A percentile compares a stretch with the other conserved stretches of the same genome.
Evolutionary conservation across 2,888 invertebrate genomes (phyloP).

Genomic region (Epiblema foenella): DNA sequence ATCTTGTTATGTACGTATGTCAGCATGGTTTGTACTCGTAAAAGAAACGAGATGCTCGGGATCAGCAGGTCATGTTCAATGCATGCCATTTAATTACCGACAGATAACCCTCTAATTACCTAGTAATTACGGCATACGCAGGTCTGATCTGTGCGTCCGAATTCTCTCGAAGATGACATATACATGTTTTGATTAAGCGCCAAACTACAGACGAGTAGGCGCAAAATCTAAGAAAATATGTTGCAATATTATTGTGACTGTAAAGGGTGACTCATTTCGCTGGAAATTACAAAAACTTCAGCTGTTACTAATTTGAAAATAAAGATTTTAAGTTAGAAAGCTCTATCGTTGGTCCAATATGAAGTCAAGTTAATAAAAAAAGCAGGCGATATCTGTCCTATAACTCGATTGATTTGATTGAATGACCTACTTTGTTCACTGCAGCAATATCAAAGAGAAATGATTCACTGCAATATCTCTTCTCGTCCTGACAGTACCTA

Average conservation of each 20-base stretch:
- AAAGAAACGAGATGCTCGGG: constrained; percentile 1
- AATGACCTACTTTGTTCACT: constrained; percentile 17
- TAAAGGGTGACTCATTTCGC: constrained; percentile 7
- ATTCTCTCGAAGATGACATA: constrained; percentile 10
- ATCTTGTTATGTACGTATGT: neutral
- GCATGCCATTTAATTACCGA: constrained; percentile 17
- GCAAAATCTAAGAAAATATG: neutral
- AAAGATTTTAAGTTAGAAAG: too few relatives aligned
- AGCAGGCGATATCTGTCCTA: neutral
- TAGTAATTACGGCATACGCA: neutral
- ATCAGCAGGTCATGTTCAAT: constrained; percentile 8
- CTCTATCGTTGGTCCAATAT: neutral
- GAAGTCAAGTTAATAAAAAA: neutral
- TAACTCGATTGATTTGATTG: neutral
- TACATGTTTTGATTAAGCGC: constrained; percentile 7
- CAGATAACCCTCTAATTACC: constrained; percentile 27
- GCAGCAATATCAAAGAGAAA: constrained; percentile 48
- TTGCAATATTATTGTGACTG: neutral
- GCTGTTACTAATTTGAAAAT: neutral
- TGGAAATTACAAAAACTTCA: neutral
- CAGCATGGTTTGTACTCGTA: constrained; percentile 13
- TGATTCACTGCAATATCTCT: constrained; percentile 53
- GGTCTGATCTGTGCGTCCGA: constrained; percentile 1
- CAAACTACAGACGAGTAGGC: constrained; percentile 11
- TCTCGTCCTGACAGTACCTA: constrained; percentile 60